phyloP scores from a whole-genome alignment of 2,797 vertebrate genomes.

The Sphenopsis melanotis region DNA sequence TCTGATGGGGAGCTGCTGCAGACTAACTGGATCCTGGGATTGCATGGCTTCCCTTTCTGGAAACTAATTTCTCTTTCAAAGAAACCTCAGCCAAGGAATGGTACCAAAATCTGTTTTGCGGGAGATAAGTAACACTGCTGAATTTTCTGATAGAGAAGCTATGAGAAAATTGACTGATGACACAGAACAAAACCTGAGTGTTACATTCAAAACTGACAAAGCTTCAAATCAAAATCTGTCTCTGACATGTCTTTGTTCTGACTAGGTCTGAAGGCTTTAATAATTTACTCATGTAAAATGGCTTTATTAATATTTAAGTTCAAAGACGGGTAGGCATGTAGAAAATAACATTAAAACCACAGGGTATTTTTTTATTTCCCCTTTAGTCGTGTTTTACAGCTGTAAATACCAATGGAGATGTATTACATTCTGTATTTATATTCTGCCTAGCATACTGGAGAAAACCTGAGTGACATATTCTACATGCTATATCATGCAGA shows the following conservation, averaged over 20 bases:
- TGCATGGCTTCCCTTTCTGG: background rate
- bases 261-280: conserved; percentile 18
- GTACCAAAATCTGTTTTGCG: background rate
- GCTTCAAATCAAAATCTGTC: conserved; percentile 27
- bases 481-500: background rate
- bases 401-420: background rate
- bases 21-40: background rate
- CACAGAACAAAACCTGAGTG: conserved; percentile 3
- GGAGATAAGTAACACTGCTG: background rate
- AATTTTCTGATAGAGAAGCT: background rate
- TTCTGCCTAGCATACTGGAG: background rate
- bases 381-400: background rate
- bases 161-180: conserved; percentile 10
- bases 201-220: conserved; percentile 28
- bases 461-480: background rate
- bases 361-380: background rate
- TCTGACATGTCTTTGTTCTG: conserved; percentile 5
- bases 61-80: background rate
- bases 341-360: conserved; percentile 7
- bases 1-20: background rate
- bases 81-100: background rate
- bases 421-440: background rate
- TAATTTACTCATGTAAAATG: conserved; percentile 31
- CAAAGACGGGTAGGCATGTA: background rate
- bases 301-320: conserved; percentile 35